Base-by-base conservation (phyloP, 2,797 vertebrate genomes). In the Lates japonicus region DNA sequence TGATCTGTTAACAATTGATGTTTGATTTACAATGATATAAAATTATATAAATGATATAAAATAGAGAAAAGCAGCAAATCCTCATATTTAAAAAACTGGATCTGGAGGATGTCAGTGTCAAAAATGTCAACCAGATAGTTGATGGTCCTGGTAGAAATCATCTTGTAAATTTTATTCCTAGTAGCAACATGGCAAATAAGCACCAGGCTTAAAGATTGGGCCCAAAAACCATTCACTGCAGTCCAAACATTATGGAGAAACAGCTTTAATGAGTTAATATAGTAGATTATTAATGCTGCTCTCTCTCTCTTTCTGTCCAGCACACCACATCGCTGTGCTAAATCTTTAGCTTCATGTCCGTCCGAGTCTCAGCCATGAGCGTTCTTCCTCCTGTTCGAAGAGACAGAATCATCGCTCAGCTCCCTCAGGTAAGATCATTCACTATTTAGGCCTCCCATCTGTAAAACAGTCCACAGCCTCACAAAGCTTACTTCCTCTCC, bases 321-420 rank as follows among this genome's bases (percentile, higher is more conserved):
- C 52, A 31, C 76, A 20, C 41, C 55, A 19, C 72, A 11, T 33
- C 58, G 10, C 51, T 52, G 48, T 48, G 33, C 16, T 65, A 14
- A 65, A 64, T 49, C 7, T 72, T 70, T n/a, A 70, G 75, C 84
- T 63, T 82, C 84, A 95, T 90, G 92, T 94, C 90, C 9, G 46
- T 84, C 76, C 88, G 90, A 74, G 49, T 76, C 58, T 65, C 92
- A 77, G 77, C 74, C 90, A 98, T 98, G 98, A 99, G 97, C 35
- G 92, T 98, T 16, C 91, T 98, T 76, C 97, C 98, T 61, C 98
- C 98, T 0, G 96, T 99, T 63, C 94, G 98, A 75, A 96, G 95
- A 92, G 98, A 99, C 93, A 95, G 98, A 16, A 68, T 99, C 87
- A 95, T 99, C 46, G 89, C 95, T 7, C 94, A 96, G 82, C 95